phyloP scores from a whole-genome alignment of 1,140 invertebrate species.

The Zaprionus lachaisei region DNA sequence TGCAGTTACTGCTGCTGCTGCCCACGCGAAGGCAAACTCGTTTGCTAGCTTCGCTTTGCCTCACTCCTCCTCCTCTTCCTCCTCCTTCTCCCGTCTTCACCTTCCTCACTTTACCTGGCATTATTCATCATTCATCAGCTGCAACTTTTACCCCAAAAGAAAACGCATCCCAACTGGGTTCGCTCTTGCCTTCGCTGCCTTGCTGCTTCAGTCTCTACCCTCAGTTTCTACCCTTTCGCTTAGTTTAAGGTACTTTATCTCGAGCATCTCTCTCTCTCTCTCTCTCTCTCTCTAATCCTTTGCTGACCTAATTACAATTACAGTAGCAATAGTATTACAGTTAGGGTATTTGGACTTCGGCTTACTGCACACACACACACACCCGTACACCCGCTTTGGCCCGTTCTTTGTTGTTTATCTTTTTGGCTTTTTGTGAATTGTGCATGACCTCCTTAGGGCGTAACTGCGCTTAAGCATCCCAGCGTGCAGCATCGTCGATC shows the following conservation, averaged over 20 bases:
- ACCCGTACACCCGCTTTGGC: no score
- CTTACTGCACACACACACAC: no score
- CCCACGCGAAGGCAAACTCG: slow-evolving; percentile 49
- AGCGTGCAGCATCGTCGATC: slow-evolving; percentile 18
- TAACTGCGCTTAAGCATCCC: slow-evolving; percentile 63
- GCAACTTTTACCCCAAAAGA: slow-evolving; percentile 29
- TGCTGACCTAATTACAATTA: neutral
- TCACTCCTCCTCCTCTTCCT: neutral
- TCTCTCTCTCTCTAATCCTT: neutral
- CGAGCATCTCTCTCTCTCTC: neutral
- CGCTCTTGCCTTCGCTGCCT: neutral
- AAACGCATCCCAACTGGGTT: slow-evolving; percentile 11
- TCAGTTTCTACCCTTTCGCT: neutral
- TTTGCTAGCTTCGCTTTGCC: slow-evolving; percentile 35
- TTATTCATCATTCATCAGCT: slow-evolving; percentile 39
- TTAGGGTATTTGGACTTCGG: neutral
- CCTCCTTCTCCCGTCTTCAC: neutral
- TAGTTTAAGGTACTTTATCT: no score
- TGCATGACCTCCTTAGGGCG: slow-evolving; percentile 71
- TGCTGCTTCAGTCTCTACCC: neutral
- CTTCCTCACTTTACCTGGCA: slow-evolving; percentile 1
- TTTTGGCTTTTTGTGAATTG: slow-evolving; percentile 19
- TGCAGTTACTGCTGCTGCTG: slow-evolving; percentile 17
- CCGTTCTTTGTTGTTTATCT: neutral
- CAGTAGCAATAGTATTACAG: no score